A percentile compares a stretch with the other conserved stretches of the same genome.
phyloP scores from a whole-genome alignment of 2,888 invertebrate species.

The Drosophila histrio region DNA sequence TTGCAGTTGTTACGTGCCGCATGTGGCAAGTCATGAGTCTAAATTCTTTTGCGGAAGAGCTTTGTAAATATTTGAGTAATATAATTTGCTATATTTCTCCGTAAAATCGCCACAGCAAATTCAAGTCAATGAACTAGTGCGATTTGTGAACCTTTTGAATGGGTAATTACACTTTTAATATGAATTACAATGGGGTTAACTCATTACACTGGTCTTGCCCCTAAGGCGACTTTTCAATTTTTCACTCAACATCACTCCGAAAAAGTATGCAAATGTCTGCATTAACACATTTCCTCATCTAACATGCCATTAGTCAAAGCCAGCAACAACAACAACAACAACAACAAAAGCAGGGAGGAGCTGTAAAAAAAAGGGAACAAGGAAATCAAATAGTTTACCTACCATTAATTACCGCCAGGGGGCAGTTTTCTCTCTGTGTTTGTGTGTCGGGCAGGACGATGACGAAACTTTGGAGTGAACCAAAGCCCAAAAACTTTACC shows the following conservation, averaged over 20 bases:
- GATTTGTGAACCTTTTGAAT: conserved; percentile 3
- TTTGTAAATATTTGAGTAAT: conserved; percentile 9
- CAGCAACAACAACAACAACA: conserved; percentile 17
- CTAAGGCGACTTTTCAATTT: conserved; percentile 47
- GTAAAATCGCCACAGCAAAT: neutral
- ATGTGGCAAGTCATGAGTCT: conserved; percentile 14
- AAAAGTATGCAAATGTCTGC: conserved; percentile 64
- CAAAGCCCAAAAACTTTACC: conserved; percentile 55
- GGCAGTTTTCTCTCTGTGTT: conserved; percentile 47
- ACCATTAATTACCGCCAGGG: conserved; percentile 69
- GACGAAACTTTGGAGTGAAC: conserved; percentile 46
- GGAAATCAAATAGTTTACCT: conserved; percentile 76
- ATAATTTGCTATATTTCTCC: conserved; percentile 1
- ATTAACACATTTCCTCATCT: conserved; percentile 68
- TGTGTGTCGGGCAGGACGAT: conserved; percentile 17
- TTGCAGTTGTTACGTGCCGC: conserved; percentile 62
- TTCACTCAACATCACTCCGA: conserved; percentile 14
- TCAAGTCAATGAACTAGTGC: conserved; percentile 37
- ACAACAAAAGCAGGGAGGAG: conserved; percentile 11
- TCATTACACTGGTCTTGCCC: conserved; percentile 12
- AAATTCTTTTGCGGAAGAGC: neutral
- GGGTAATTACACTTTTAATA: conserved; percentile 38
- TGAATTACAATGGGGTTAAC: conserved; percentile 35
- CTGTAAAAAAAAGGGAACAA: conserved; percentile 56
- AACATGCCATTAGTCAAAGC: conserved; percentile 65